These are phyloP conservation scores for Falco peregrinus DNA, from an alignment of 2,797 vertebrate species.

Conservation along the genomic window DNA sequence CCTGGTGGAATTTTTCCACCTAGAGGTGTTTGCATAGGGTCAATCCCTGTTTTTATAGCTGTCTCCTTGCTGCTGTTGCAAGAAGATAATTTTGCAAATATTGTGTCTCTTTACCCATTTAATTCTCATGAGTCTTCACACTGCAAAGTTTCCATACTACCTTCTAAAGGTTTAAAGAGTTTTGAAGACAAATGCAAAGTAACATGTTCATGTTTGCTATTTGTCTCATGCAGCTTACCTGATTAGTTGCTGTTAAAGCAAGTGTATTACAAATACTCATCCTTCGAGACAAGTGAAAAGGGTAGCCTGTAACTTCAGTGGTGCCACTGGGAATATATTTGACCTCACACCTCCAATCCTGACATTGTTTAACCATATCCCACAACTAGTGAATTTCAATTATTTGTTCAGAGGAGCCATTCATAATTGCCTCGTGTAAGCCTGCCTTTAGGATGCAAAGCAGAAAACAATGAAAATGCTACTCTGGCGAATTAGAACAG, in stretches of 20 bases:
- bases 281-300: conserved; percentile 33
- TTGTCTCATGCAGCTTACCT: conserved; percentile 37
- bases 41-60: background rate
- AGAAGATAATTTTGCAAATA: background rate
- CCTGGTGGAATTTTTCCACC: background rate
- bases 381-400: conserved; percentile 88
- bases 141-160: background rate
- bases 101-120: background rate
- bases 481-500: conserved; percentile 78
- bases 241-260: conserved; percentile 59
- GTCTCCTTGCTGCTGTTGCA: background rate
- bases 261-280: conserved; percentile 61
- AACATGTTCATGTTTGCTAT: background rate
- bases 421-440: conserved; percentile 84
- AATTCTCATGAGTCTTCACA: background rate
- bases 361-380: conserved; percentile 71
- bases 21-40: background rate
- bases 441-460: conserved; percentile 94
- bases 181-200: background rate
- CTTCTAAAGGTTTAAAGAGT: background rate
- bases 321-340: conserved; percentile 70
- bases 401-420: conserved; percentile 89
- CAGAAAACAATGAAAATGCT: conserved; percentile 85
- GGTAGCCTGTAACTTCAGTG: conserved; percentile 64
- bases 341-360: conserved; percentile 79